Conservation (phyloP, 2,113 vertebrate species). For the Glaucomys volans region DNA sequence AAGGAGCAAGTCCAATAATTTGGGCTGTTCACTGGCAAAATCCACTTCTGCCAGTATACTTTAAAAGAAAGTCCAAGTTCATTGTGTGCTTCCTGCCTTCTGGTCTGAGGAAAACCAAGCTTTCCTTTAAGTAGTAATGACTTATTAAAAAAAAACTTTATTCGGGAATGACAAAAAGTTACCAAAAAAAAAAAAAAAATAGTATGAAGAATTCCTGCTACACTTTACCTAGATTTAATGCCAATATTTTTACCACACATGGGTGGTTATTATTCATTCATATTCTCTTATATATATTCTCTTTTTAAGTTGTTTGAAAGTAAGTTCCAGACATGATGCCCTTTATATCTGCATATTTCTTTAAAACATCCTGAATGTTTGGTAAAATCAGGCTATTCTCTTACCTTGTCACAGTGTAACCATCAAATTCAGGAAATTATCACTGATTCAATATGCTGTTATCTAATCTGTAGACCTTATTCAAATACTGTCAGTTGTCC, state of each 20-base stretch:
- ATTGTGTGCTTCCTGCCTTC: not conserved
- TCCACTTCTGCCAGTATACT: not conserved
- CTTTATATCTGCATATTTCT: not conserved
- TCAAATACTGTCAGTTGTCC: not conserved
- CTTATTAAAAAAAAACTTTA: not conserved
- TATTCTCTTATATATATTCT: not conserved
- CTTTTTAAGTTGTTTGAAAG: not conserved
- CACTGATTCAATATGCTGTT: not conserved
- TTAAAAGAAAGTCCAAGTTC: not conserved
- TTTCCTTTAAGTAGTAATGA: not conserved
- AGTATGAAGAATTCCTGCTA: not conserved
- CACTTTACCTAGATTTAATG: not conserved
- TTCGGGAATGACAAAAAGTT: not conserved
- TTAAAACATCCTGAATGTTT: not conserved
- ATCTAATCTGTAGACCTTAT: not conserved
- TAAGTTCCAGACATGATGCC: not conserved
- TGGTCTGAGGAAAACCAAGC: conserved; percentile 17
- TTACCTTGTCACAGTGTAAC: not conserved
- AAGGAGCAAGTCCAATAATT: not conserved
- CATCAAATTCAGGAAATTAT: not conserved
- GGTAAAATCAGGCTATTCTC: conserved; percentile 10
- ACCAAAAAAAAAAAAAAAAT: no score
- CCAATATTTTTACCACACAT: not conserved
- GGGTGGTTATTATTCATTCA: not conserved
- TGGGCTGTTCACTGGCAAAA: not conserved